Base-by-base conservation (phyloP, 1,140 invertebrate species). In the Drosophila bipectinata region DNA sequence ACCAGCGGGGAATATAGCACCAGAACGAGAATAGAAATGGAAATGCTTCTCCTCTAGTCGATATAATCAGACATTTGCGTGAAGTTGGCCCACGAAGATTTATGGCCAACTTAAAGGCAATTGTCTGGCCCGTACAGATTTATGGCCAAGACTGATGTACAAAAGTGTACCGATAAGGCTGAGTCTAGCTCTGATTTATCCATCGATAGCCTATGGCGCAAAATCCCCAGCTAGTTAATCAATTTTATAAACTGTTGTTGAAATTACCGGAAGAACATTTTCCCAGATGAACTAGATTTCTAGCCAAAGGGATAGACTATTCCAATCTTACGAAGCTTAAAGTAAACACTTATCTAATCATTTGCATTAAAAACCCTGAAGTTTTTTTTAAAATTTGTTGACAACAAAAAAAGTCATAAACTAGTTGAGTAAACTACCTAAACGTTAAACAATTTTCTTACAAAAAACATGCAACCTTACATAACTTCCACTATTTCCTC, bases 91-190 rank as follows among this genome's bases (percentile, higher is more conserved):
- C 47, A 26, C 52, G 26, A 68, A 61, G 72, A 84, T 84, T 84
- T 84, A 84, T 80, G 55, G 59, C 15, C 64, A 58, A 68, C 61
- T 79, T 76, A 63, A 83, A 83, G 63, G 60, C 52, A 62, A 61
- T 72, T 69, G 71, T 68, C 63, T 84, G 77, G 72, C 56, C 51
- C 51, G 59, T 14, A 21, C 57, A 64, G 71, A 83, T 84, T 84
- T 79, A 84, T 47, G 60, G 45, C 61, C 32, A 44, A 58, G 59
- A 44, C 44, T 49, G 69, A 72, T 61, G 66, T 66, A 69, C 64
- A 57, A 69, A 57, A 56, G 63, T 49, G 32, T 14, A 18, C 14
- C 39, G 62, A 68, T 64, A 68, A 51, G 48, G 4, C 57, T 18
- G 28, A 48, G 48, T 37, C 71, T 30, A 60, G 61, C 32, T 58